Evolutionary conservation across 2,113 vertebrate species (phyloP).

Genomic region (Merops nubicus): DNA sequence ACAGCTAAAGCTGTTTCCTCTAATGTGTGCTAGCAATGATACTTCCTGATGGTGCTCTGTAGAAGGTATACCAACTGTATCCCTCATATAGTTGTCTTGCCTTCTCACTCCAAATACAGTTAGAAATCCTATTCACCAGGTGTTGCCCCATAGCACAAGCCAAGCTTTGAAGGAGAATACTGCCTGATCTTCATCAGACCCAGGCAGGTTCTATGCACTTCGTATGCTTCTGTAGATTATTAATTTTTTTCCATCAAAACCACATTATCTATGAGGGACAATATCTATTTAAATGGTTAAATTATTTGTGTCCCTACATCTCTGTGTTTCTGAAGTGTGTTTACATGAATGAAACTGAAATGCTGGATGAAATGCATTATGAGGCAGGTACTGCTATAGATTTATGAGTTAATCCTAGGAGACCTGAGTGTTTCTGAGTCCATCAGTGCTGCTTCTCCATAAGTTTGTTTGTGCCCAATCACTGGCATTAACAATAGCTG

Average conservation of each 20-base stretch:
- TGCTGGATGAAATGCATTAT: not conserved
- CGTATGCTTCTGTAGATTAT: not conserved
- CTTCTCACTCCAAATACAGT: not conserved
- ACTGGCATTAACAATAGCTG: not conserved
- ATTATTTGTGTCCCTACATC: not conserved
- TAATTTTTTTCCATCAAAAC: not conserved
- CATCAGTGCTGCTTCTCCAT: not conserved
- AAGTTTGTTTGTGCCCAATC: not conserved
- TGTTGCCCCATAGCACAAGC: not conserved
- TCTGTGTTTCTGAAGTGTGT: not conserved
- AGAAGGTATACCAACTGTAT: not conserved
- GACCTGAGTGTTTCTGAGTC: not conserved
- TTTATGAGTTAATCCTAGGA: not conserved
- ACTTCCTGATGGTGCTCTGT: not conserved
- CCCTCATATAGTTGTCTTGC: not conserved
- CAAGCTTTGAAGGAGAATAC: not conserved
- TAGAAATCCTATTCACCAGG: not conserved
- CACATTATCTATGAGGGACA: rapidly evolving
- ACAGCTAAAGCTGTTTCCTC: not conserved
- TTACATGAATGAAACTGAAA: not conserved
- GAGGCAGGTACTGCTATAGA: not conserved
- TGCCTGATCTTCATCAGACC: not conserved
- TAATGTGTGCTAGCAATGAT: not conserved
- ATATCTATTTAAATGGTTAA: not conserved
- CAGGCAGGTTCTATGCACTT: not conserved